phyloP scores from a whole-genome alignment of 1,140 invertebrate species.

The Diplogasteroides magnus region DNA sequence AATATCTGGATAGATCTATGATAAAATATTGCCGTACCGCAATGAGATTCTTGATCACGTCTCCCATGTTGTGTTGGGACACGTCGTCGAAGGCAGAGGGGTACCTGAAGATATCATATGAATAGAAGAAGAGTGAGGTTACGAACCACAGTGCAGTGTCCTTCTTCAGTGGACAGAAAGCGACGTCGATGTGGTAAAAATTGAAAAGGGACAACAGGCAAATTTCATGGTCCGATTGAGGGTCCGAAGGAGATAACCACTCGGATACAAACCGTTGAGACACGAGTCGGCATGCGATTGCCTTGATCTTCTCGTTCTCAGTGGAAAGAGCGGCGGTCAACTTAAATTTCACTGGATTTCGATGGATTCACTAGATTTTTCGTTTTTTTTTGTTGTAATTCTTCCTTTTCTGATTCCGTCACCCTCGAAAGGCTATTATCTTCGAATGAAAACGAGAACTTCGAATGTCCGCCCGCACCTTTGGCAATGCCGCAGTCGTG shows the following conservation, averaged over 20 bases:
- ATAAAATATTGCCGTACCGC: not conserved
- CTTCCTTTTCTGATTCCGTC: too few species aligned
- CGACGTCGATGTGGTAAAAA: constrained; percentile 55
- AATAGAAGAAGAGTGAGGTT: too few species aligned
- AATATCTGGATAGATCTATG: not conserved
- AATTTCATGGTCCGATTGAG: too few species aligned
- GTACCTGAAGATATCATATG: too few species aligned
- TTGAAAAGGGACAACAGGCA: constrained; percentile 36
- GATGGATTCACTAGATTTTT: too few species aligned
- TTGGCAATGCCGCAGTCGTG: constrained; percentile 16
- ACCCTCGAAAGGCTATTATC: too few species aligned
- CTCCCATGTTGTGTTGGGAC: constrained; percentile 49
- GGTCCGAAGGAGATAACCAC: too few species aligned
- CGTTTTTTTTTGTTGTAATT: too few species aligned
- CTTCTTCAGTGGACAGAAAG: constrained; percentile 50
- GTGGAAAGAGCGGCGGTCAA: not conserved
- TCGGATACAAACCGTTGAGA: constrained; percentile 51
- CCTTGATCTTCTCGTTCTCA: constrained; percentile 24
- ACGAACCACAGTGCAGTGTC: constrained; percentile 16
- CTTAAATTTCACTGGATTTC: not conserved
- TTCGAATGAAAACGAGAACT: too few species aligned
- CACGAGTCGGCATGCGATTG: constrained; percentile 44
- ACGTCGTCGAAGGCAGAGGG: constrained; percentile 52
- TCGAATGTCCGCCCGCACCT: too few species aligned
- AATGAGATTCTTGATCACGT: constrained; percentile 40